Conservation (phyloP, 2,113 vertebrate genomes). For the Salvelinus fontinalis region DNA sequence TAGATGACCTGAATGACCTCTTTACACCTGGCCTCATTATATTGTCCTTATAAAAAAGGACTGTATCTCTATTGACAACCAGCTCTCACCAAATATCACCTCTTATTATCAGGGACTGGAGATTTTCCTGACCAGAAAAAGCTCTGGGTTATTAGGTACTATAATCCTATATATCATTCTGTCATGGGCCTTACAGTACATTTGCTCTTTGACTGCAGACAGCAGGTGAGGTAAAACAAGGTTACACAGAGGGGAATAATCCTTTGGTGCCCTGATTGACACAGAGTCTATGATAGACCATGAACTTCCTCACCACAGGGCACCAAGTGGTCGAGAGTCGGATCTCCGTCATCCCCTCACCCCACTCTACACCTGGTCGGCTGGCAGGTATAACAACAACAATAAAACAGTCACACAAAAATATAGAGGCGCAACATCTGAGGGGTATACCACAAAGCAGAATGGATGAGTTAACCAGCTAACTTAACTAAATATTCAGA, state of each 20-base stretch:
- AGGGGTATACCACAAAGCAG: too few relatives aligned
- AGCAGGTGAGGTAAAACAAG: neutral
- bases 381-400: neutral
- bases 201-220: neutral
- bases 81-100: too few relatives aligned
- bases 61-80: too few relatives aligned
- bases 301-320: neutral
- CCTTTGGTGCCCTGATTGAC: neutral
- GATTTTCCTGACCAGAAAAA: too few relatives aligned
- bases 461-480: too few relatives aligned
- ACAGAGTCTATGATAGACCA: neutral
- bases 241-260: neutral
- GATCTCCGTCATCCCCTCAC: neutral
- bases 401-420: neutral
- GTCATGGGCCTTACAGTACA: too few relatives aligned
- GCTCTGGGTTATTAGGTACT: too few relatives aligned
- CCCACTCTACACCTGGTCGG: neutral
- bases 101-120: too few relatives aligned
- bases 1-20: conserved; percentile 35
- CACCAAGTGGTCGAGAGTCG: neutral
- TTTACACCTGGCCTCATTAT: neutral
- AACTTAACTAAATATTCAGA: too few relatives aligned
- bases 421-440: neutral
- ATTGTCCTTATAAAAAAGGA: too few relatives aligned
- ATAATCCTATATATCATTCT: too few relatives aligned